phyloP scores from a whole-genome alignment of 1,140 invertebrate species.

The Saccostrea cuccullata region DNA sequence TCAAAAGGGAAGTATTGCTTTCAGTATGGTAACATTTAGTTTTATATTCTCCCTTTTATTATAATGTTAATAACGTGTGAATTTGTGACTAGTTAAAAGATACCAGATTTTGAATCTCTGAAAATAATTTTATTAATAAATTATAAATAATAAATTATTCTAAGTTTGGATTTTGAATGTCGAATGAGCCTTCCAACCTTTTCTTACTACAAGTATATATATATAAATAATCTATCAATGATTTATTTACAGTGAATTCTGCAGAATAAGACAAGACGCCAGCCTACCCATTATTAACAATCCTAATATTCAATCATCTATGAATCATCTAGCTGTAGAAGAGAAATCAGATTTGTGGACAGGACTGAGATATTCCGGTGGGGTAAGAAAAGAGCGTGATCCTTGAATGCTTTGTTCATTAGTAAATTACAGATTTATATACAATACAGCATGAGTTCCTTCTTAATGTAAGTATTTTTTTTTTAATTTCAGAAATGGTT shows the following conservation, averaged over 20 bases:
- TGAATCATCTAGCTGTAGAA: neutral
- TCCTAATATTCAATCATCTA: neutral
- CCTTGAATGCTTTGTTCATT: too few species aligned
- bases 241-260: neutral
- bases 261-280: neutral
- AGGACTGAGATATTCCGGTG: neutral
- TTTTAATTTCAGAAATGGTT: neutral
- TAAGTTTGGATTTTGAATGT: too few species aligned
- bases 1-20: too few species aligned
- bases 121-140: too few species aligned
- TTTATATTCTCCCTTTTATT: too few species aligned
- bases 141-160: too few species aligned
- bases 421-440: too few species aligned
- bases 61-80: too few species aligned
- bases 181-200: too few species aligned
- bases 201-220: neutral
- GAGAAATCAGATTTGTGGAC: conserved; percentile 10
- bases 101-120: too few species aligned
- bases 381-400: neutral
- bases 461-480: neutral
- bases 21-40: too few species aligned
- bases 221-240: neutral
- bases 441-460: neutral
- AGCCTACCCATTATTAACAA: neutral
- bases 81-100: too few species aligned